phyloP scores from a whole-genome alignment of 2,113 vertebrate genomes.

The Gallinago jamesoni region DNA sequence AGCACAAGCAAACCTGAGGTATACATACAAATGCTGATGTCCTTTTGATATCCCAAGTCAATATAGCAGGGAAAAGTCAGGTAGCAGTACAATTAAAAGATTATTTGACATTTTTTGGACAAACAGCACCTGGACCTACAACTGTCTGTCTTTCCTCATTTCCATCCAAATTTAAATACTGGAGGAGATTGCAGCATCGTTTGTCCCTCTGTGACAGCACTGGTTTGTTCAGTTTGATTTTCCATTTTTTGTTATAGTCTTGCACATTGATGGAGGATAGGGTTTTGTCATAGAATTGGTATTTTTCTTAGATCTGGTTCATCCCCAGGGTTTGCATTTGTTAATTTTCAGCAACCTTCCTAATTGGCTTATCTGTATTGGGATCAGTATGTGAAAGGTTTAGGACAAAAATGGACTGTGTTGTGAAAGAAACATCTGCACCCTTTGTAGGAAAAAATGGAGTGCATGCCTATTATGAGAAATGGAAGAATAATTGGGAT shows the following conservation, averaged over 20 bases:
- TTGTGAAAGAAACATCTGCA: neutral
- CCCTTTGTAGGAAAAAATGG: neutral
- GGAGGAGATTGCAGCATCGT: neutral
- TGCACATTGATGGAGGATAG: neutral
- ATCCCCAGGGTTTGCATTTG: neutral
- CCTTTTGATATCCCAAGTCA: neutral
- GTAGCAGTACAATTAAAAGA: neutral
- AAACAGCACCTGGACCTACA: neutral
- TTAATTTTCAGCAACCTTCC: neutral
- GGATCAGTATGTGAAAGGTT: neutral
- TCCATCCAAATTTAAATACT: neutral
- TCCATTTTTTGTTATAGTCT: neutral
- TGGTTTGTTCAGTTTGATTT: neutral
- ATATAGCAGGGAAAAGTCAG: neutral
- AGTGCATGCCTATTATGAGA: neutral
- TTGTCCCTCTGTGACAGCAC: neutral
- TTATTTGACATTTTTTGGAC: neutral
- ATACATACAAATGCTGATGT: neutral
- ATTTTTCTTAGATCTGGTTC: neutral
- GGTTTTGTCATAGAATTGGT: neutral
- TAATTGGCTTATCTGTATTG: neutral
- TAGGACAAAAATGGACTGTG: neutral
- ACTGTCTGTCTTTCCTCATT: neutral
- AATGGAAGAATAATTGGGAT: neutral
- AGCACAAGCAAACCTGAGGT: neutral